Conservation (phyloP, 2,888 invertebrate species). For the Harpalus rubripes region DNA sequence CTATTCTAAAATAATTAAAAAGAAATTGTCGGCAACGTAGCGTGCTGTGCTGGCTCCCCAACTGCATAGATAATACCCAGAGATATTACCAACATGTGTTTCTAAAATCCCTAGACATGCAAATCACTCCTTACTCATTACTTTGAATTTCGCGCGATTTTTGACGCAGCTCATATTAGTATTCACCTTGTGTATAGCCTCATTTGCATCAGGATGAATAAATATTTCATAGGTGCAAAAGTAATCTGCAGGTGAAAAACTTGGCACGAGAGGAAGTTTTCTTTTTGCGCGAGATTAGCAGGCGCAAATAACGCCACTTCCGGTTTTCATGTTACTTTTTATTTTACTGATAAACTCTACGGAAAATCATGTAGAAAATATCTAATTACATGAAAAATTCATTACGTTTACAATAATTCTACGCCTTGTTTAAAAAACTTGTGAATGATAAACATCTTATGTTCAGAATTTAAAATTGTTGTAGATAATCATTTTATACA, state of each 20-base stretch:
- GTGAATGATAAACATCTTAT: background rate
- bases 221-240: slow-evolving; percentile 39
- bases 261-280: slow-evolving; percentile 23
- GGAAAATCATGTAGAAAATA: slow-evolving; percentile 38
- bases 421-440: slow-evolving; percentile 23
- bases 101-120: slow-evolving; percentile 41
- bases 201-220: slow-evolving; percentile 43
- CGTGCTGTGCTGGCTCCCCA: slow-evolving; percentile 25
- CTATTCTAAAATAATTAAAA: slow-evolving; percentile 54
- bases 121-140: slow-evolving; percentile 23
- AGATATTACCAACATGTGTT: slow-evolving; percentile 47
- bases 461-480: slow-evolving; percentile 8
- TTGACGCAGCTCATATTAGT: slow-evolving; percentile 33
- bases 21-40: slow-evolving; percentile 45
- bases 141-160: slow-evolving; percentile 30
- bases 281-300: slow-evolving; percentile 29
- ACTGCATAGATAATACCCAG: slow-evolving; percentile 47
- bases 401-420: slow-evolving; percentile 39
- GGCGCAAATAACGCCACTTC: slow-evolving; percentile 37
- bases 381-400: slow-evolving; percentile 30
- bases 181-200: background rate
- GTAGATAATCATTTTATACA: background rate
- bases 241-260: slow-evolving; percentile 29
- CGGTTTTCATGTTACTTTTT: slow-evolving; percentile 40
- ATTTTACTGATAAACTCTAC: slow-evolving; percentile 18